phyloP scores from a whole-genome alignment of 2,113 vertebrate genomes.

The Pachypanchax playfairii region DNA sequence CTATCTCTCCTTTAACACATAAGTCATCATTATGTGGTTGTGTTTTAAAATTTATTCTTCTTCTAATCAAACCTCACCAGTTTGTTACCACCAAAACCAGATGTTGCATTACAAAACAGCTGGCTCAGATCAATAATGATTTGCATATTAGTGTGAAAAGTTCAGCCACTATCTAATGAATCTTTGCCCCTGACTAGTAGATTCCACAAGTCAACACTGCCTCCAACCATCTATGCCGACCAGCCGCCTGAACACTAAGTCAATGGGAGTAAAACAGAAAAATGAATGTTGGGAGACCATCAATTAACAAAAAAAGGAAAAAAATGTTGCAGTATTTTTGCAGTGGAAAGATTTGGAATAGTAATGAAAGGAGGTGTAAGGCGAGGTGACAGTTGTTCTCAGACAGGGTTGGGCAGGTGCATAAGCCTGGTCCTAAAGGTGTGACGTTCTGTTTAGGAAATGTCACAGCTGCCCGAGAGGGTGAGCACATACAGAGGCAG shows the following conservation, averaged over 20 bases:
- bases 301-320: slow-evolving; percentile 26
- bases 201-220: slow-evolving; percentile 81
- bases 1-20: background rate
- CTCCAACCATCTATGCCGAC: slow-evolving; percentile 58
- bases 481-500: slow-evolving; percentile 59
- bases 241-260: slow-evolving; percentile 44
- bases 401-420: slow-evolving; percentile 54
- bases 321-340: slow-evolving; percentile 59
- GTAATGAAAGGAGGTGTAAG: slow-evolving; percentile 52
- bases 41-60: slow-evolving; percentile 23
- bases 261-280: slow-evolving; percentile 54
- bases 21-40: slow-evolving; percentile 25
- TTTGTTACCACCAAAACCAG: slow-evolving; percentile 54
- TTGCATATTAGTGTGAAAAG: slow-evolving; percentile 73
- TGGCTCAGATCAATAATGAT: slow-evolving; percentile 71
- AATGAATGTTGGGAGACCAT: slow-evolving; percentile 20
- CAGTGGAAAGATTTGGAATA: slow-evolving; percentile 55
- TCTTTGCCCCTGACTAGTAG: slow-evolving; percentile 75
- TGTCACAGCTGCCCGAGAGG: slow-evolving; percentile 73
- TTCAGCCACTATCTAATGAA: slow-evolving; percentile 80
- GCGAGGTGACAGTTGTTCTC: slow-evolving; percentile 53
- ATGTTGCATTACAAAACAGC: slow-evolving; percentile 47
- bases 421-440: slow-evolving; percentile 56
- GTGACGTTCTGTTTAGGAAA: slow-evolving; percentile 81
- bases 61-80: slow-evolving; percentile 66